Percentiles rank a stretch among this genome's conserved stretches.
These are phyloP conservation scores for Megaceryle torquata DNA, from an alignment of 2,113 vertebrate genomes.

Conservation along the genomic window DNA sequence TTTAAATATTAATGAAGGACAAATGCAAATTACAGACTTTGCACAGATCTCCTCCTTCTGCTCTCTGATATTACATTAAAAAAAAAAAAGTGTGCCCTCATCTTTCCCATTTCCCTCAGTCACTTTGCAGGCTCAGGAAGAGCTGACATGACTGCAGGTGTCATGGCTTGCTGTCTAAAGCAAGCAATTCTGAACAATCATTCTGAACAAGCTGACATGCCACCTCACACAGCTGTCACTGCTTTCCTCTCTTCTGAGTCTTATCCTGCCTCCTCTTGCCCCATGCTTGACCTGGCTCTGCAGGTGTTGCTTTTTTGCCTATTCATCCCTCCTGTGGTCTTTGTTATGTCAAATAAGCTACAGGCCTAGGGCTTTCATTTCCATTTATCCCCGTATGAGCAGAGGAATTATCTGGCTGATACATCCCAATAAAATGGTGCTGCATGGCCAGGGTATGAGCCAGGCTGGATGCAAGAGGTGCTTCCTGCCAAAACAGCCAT, in stretches of 20 bases:
- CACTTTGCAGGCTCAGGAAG: background rate
- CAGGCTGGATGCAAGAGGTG: background rate
- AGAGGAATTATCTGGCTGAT: background rate
- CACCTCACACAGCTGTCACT: background rate
- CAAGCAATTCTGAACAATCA: too few species aligned
- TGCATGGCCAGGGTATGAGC: background rate
- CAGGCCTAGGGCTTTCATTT: background rate
- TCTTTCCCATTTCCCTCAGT: background rate
- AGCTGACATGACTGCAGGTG: background rate
- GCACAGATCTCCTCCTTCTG: background rate
- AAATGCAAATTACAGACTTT: background rate
- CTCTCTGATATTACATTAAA: background rate
- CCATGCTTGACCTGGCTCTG: background rate
- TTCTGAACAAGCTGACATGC: background rate
- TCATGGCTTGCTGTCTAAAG: background rate
- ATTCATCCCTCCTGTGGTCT: background rate
- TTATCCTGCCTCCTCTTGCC: background rate
- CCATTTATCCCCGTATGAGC: background rate
- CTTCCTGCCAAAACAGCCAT: background rate
- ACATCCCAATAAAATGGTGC: background rate
- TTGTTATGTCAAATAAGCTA: background rate
- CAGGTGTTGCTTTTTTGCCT: background rate
- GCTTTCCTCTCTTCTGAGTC: background rate
- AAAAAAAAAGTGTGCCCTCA: background rate
- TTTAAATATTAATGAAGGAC: background rate